Evolutionary conservation across 2,797 vertebrate species (phyloP), one percentile per base, ranked within the genome.

Genomic region (Aulostomus chinensis): DNA sequence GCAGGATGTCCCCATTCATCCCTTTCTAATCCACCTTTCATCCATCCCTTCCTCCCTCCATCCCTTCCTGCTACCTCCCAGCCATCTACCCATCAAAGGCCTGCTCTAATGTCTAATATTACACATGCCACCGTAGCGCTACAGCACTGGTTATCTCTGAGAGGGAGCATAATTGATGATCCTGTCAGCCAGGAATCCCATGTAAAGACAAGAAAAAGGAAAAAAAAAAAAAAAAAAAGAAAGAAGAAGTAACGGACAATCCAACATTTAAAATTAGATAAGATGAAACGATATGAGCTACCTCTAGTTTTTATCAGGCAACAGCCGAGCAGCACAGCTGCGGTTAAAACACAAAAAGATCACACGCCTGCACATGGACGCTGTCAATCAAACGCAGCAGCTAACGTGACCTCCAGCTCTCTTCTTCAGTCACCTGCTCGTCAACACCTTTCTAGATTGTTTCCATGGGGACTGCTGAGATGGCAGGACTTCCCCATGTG

Each of bases 1-100:
- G 58, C 86, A 88, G 86, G 88, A 89, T 82, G 81, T 87, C 78
- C 72, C 43, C 72, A 75, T 84, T 86, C 76, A 86, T 86, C 83
- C 77, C 61, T 55, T 60, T 80, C 59, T 89, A 90, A 90, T 89
- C 87, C 80, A 72, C 69, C 78, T 81, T 75, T 79, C 81, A 80
- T 79, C 77, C 79, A 66, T 69, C 60, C 46, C 54, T 65, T 75
- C 70, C 72, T 76, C 61, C 49, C 36, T 64, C 51, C 67, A 50
- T 65, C 72, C 70, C 45, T 53, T 73, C 68, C 85, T 83, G 57
- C 73, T 13, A 18, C 36, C 63, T 33, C 34, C 48, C 34, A 46
- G 51, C 58, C 30, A 49, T 68, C 68, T 14, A 36, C 50, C 56
- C 78, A 82, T 85, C 83, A 87, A 82, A 82, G 84, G 51, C 22